A percentile compares a stretch with the other conserved stretches of the same genome.
phyloP scores from a whole-genome alignment of 2,797 vertebrate genomes.

The Pseudochaenichthys georgianus region DNA sequence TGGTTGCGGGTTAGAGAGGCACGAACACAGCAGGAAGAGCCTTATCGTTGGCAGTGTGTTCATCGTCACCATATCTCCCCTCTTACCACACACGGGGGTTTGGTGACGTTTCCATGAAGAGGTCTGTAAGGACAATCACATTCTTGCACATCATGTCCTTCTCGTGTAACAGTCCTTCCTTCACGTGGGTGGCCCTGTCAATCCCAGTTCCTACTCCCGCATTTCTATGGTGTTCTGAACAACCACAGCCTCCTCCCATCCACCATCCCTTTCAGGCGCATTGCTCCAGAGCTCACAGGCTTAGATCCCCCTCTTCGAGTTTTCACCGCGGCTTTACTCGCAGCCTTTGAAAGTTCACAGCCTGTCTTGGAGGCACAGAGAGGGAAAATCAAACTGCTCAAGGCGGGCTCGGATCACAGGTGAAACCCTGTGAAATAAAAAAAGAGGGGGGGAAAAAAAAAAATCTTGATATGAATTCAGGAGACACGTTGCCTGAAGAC shows the following conservation, averaged over 20 bases:
- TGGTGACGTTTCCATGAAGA: slow-evolving; percentile 23
- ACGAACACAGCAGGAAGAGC: slow-evolving; percentile 37
- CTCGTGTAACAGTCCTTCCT: slow-evolving; percentile 28
- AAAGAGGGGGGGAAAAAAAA: not conserved
- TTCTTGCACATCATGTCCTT: slow-evolving; percentile 29
- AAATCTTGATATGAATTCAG: slow-evolving; percentile 76
- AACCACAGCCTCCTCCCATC: slow-evolving; percentile 35
- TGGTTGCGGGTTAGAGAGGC: slow-evolving; percentile 54
- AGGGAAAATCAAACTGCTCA: slow-evolving; percentile 76
- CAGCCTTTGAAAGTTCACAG: slow-evolving; percentile 82
- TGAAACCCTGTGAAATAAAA: slow-evolving; percentile 50
- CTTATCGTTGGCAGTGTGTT: slow-evolving; percentile 54
- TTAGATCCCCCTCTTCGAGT: slow-evolving; percentile 52
- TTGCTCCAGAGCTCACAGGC: slow-evolving; percentile 50
- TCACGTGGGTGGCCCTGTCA: slow-evolving; percentile 73
- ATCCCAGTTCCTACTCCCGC: slow-evolving; percentile 55
- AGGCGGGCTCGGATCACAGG: slow-evolving; percentile 75
- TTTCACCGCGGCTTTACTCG: slow-evolving; percentile 62
- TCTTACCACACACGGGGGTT: slow-evolving; percentile 24
- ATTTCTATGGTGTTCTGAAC: slow-evolving; percentile 60
- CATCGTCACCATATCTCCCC: slow-evolving; percentile 34
- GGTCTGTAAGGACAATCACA: slow-evolving; percentile 21
- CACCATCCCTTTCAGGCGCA: slow-evolving; percentile 48
- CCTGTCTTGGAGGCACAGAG: slow-evolving; percentile 75
- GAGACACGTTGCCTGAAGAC: slow-evolving; percentile 74